These are phyloP conservation scores for Archivesica marissinica DNA, from an alignment of 1,140 invertebrate species.

Conservation along the genomic window DNA sequence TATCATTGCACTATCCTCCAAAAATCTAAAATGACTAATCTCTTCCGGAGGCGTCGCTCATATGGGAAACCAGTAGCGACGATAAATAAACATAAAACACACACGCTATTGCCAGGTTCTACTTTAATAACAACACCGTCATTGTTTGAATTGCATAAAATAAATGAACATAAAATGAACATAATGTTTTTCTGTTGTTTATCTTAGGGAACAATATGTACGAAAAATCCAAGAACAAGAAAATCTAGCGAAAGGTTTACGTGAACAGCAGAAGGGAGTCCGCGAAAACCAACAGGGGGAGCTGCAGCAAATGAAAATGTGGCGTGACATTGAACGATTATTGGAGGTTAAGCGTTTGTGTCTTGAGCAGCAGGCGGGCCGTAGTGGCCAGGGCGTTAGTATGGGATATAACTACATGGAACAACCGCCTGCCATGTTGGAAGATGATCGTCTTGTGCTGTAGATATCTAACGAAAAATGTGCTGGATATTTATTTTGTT, in stretches of 20 bases:
- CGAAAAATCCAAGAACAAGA: conserved; percentile 87
- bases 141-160: too few relatives aligned
- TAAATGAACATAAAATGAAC: too few relatives aligned
- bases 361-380: conserved; percentile 66
- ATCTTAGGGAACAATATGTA: conserved; percentile 84
- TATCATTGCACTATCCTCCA: too few relatives aligned
- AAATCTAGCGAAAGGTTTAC: conserved; percentile 85
- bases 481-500: too few relatives aligned
- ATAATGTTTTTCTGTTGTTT: background rate
- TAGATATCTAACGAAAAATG: conserved; percentile 53
- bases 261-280: conserved; percentile 87
- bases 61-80: too few relatives aligned
- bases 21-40: too few relatives aligned
- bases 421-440: conserved; percentile 70
- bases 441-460: conserved; percentile 78
- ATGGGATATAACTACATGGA: conserved; percentile 67
- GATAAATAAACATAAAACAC: too few relatives aligned
- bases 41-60: too few relatives aligned
- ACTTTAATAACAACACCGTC: too few relatives aligned
- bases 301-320: conserved; percentile 88
- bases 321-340: conserved; percentile 87
- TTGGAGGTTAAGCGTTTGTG: conserved; percentile 84
- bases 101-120: too few relatives aligned
- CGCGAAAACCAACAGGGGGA: conserved; percentile 86
- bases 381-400: conserved; percentile 55